Conservation (phyloP, 2,797 vertebrate genomes). For the Epinephelus coioides region DNA sequence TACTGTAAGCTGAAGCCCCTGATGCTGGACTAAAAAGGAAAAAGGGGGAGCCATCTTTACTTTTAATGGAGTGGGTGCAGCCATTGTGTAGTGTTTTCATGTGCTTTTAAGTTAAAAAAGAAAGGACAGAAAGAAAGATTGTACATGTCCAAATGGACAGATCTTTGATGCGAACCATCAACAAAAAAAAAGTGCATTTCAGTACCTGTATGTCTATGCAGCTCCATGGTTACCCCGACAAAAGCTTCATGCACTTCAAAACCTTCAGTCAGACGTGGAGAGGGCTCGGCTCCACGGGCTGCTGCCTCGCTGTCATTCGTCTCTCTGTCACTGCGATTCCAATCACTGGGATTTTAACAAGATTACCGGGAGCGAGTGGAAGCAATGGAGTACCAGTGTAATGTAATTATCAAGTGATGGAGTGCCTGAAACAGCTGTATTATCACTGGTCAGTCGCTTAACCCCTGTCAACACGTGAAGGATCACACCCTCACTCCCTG, state of each 20-base stretch:
- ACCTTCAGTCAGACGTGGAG: slow-evolving; percentile 46
- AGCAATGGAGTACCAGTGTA: slow-evolving; percentile 81
- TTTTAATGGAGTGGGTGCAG: slow-evolving; percentile 39
- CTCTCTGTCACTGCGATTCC: slow-evolving; percentile 77
- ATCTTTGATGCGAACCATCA: slow-evolving; percentile 14
- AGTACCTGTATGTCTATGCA: slow-evolving; percentile 40
- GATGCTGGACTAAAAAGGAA: slow-evolving; percentile 10
- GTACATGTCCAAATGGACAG: not conserved
- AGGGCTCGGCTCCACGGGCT: slow-evolving; percentile 39
- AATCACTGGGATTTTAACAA: slow-evolving; percentile 82
- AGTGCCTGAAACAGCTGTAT: slow-evolving; percentile 80
- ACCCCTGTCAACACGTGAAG: slow-evolving; percentile 80
- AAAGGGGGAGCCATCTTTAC: slow-evolving; percentile 54
- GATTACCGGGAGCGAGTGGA: slow-evolving; percentile 80
- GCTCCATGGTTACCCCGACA: slow-evolving; percentile 69
- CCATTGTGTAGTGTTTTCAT: slow-evolving; percentile 36
- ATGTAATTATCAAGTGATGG: slow-evolving; percentile 85
- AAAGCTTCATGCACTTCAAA: slow-evolving; percentile 65
- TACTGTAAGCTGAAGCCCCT: slow-evolving; percentile 10
- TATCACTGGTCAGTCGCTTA: slow-evolving; percentile 83
- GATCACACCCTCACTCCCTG: slow-evolving; percentile 59
- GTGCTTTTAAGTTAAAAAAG: not conserved
- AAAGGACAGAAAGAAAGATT: not conserved
- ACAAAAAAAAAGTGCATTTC: slow-evolving; percentile 32
- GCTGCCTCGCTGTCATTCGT: slow-evolving; percentile 63